phyloP scores from a whole-genome alignment of 2,113 vertebrate genomes.

The Globicephala melas region DNA sequence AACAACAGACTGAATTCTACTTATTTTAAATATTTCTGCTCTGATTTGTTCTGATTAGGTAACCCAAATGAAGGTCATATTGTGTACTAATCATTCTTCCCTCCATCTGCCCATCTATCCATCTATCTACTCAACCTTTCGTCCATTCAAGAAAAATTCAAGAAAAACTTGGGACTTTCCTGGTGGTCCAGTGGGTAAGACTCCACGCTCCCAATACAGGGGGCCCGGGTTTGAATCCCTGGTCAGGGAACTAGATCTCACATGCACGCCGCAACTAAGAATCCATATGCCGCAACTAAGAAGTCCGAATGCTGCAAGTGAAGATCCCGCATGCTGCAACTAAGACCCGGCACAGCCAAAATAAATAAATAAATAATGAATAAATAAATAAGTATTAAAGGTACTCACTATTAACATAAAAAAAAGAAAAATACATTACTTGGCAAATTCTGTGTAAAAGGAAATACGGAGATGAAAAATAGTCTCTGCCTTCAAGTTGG shows the following conservation, averaged over 20 bases:
- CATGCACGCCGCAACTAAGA: too few relatives aligned
- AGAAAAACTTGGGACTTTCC: background rate
- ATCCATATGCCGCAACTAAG: too few relatives aligned
- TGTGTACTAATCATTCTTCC: background rate
- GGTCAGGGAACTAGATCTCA: too few relatives aligned
- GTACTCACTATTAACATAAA: too few relatives aligned
- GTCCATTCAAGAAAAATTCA: slow-evolving; percentile 10
- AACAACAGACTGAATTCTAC: background rate
- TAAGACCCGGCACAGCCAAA: too few relatives aligned
- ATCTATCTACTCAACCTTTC: background rate
- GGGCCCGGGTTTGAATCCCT: too few relatives aligned
- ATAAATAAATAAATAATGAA: too few relatives aligned
- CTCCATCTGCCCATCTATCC: background rate
- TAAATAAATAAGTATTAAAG: too few relatives aligned
- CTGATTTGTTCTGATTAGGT: slow-evolving; percentile 1
- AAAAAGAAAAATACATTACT: background rate
- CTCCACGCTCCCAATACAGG: too few relatives aligned
- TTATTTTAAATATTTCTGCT: background rate
- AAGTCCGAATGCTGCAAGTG: too few relatives aligned
- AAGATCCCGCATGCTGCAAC: too few relatives aligned
- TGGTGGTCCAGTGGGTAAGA: too few relatives aligned
- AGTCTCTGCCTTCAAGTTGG: background rate
- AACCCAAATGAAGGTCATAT: background rate
- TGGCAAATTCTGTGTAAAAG: background rate
- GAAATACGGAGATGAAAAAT: background rate